A percentile compares a stretch with the other conserved stretches of the same genome.
Conservation (phyloP, 2,113 vertebrate species). For the Cheilinus undulatus region DNA sequence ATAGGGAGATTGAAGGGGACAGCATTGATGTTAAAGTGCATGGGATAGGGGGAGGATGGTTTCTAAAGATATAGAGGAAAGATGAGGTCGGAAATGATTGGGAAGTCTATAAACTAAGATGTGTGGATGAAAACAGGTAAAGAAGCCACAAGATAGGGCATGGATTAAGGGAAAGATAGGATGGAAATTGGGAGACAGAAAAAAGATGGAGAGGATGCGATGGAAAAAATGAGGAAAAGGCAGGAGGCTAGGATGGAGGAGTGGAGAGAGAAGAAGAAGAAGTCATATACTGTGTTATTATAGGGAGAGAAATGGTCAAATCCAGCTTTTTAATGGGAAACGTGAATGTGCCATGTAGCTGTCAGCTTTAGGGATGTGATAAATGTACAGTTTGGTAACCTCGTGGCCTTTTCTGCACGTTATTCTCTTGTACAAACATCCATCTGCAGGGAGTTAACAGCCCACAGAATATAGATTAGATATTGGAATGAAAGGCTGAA, state of each 20-base stretch:
- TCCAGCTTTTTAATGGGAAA: constrained; percentile 37
- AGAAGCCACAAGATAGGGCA: neutral
- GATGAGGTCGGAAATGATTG: neutral
- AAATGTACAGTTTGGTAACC: constrained; percentile 59
- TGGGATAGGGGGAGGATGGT: neutral
- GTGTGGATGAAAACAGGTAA: neutral
- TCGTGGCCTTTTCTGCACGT: constrained; percentile 19
- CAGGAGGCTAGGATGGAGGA: constrained; percentile 11
- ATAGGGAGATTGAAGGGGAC: neutral
- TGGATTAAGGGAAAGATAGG: neutral
- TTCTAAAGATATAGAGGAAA: neutral
- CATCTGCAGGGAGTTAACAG: constrained; percentile 31
- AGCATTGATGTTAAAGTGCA: neutral
- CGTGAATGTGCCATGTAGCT: constrained; percentile 44
- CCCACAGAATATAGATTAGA: constrained; percentile 46
- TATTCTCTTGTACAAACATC: constrained; percentile 48
- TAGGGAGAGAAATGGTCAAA: constrained; percentile 5
- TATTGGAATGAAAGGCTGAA: constrained; percentile 5
- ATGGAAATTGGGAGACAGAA: neutral
- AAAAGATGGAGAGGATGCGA: neutral
- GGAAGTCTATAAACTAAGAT: neutral
- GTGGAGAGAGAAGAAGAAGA: constrained; percentile 8
- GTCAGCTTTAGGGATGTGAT: constrained; percentile 61
- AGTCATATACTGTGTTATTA: neutral
- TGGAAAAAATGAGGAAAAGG: neutral